These are phyloP conservation scores for Oreonectes daqikongensis DNA, from an alignment of 2,797 vertebrate genomes.

Conservation along the genomic window DNA sequence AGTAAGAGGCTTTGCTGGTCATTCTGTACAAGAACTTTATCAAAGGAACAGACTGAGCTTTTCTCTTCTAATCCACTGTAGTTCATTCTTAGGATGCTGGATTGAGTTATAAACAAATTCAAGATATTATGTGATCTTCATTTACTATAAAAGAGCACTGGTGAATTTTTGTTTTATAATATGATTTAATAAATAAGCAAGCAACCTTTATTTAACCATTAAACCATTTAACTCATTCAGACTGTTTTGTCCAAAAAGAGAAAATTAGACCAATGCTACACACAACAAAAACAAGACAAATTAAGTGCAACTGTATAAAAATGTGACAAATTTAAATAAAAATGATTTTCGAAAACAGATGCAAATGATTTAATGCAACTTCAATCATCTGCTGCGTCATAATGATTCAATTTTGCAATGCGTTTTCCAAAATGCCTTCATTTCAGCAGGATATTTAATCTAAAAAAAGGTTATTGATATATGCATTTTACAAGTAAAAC, in stretches of 20 bases:
- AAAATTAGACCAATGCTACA: not conserved
- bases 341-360: not conserved
- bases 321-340: not conserved
- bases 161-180: too few relatives aligned
- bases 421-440: not conserved
- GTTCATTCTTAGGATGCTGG: constrained; percentile 1
- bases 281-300: not conserved
- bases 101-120: too few relatives aligned
- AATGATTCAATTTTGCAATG: not conserved
- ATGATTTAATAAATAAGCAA: not conserved
- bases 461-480: not conserved
- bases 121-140: too few relatives aligned
- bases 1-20: constrained; percentile 29
- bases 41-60: constrained; percentile 59
- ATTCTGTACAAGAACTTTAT: constrained; percentile 53
- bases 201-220: not conserved
- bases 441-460: not conserved
- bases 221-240: too few relatives aligned
- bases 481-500: not conserved
- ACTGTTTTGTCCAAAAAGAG: too few relatives aligned
- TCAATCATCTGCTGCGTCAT: not conserved
- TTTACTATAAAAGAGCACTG: not conserved
- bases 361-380: too few relatives aligned
- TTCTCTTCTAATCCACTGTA: constrained; percentile 51
- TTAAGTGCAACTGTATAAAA: not conserved